Conservation (phyloP, 2,888 invertebrate genomes). For the Margaritifera margaritifera region DNA sequence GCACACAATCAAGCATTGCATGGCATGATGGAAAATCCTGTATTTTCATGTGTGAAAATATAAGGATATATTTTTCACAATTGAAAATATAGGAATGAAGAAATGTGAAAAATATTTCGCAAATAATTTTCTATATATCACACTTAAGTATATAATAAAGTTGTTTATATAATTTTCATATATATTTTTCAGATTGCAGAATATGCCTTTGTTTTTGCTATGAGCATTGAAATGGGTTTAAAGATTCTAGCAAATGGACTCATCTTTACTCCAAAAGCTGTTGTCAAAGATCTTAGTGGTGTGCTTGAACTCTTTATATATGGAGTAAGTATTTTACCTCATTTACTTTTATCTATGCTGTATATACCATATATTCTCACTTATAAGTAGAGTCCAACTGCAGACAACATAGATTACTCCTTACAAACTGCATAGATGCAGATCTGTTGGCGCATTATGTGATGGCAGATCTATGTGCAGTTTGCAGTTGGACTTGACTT, state of each 20-base stretch:
- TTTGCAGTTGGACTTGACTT: no score
- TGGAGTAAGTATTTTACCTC: slow-evolving; percentile 78
- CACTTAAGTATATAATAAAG: background rate
- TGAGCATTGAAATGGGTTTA: slow-evolving; percentile 95
- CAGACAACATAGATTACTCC: background rate
- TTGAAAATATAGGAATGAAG: no score
- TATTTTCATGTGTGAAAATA: no score
- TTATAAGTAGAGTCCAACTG: background rate
- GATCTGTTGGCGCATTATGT: no score
- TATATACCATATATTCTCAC: background rate
- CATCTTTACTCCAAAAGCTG: slow-evolving; percentile 99
- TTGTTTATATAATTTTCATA: slow-evolving; percentile 53
- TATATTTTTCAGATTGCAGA: slow-evolving; percentile 81
- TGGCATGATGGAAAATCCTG: no score
- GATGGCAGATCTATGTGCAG: no score
- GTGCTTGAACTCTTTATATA: slow-evolving; percentile 98
- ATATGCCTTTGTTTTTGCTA: slow-evolving; percentile 97
- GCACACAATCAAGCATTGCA: no score
- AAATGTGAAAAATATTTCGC: no score
- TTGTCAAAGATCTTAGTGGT: slow-evolving; percentile 97
- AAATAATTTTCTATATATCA: no score
- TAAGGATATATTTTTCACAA: no score
- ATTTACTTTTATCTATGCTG: background rate
- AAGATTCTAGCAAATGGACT: slow-evolving; percentile 98
- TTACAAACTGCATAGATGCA: background rate